These are phyloP conservation scores for Mus minutoides DNA, from an alignment of 2,797 vertebrate species.

Conservation along the genomic window DNA sequence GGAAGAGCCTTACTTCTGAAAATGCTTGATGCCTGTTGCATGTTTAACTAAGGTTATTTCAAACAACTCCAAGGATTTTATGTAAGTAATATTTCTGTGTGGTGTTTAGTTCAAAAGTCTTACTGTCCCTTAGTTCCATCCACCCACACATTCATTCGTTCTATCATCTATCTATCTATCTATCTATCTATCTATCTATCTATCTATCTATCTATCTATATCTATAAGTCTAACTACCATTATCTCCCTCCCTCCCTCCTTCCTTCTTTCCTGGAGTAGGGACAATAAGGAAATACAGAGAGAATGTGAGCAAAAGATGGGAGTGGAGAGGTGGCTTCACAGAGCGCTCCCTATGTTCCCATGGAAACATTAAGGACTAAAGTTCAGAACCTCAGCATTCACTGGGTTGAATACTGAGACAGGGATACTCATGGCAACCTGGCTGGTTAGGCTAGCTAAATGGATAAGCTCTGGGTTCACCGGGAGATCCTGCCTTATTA, in stretches of 20 bases:
- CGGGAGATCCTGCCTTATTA: neutral
- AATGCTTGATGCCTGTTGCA: neutral
- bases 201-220: neutral
- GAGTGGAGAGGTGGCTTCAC: neutral
- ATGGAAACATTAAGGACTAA: neutral
- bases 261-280: neutral
- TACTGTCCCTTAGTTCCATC: neutral
- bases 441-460: neutral
- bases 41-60: conserved; percentile 50
- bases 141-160: neutral
- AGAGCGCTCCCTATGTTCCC: neutral
- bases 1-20: conserved; percentile 11
- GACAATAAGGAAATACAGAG: neutral
- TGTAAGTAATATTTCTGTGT: conserved; percentile 11
- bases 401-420: neutral
- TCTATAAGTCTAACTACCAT: too few species aligned
- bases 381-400: neutral
- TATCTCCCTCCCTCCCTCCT: neutral
- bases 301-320: neutral
- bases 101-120: neutral
- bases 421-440: neutral
- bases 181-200: neutral
- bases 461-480: neutral
- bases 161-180: neutral
- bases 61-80: conserved; percentile 14